phyloP scores from a whole-genome alignment of 1,140 invertebrate species.

The Cylas formicarius region DNA sequence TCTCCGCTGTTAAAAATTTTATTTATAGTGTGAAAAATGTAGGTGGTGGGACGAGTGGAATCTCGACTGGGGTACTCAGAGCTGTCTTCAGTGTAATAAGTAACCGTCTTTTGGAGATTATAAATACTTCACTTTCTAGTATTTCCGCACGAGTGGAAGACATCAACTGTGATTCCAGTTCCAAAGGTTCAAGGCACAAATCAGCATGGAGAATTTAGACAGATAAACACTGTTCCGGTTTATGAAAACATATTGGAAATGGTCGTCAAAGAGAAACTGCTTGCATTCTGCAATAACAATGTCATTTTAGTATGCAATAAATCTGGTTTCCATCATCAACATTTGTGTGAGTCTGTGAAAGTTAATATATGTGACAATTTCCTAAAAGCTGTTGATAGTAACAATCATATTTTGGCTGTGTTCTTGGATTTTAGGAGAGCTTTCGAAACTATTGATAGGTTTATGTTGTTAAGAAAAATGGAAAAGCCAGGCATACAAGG shows the following conservation, averaged over 20 bases:
- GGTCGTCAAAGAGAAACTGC: conserved; percentile 13
- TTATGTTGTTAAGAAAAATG: conserved; percentile 2
- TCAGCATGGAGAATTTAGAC: conserved; percentile 8
- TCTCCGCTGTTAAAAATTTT: too few relatives aligned
- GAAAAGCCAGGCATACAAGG: too few relatives aligned
- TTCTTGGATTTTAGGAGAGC: conserved; percentile 22
- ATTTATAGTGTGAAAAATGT: conserved; percentile 3
- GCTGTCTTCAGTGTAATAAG: neutral
- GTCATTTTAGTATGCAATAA: conserved; percentile 9
- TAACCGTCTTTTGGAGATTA: conserved; percentile 1
- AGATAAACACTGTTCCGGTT: conserved; percentile 10
- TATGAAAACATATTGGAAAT: conserved; percentile 18
- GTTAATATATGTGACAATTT: conserved; percentile 1
- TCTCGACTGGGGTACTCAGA: neutral
- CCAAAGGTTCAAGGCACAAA: conserved; percentile 9
- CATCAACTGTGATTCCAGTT: conserved; percentile 9
- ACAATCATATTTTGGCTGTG: conserved; percentile 9
- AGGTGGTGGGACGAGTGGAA: conserved; percentile 7
- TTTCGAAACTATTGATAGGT: conserved; percentile 17
- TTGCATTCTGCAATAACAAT: conserved; percentile 5
- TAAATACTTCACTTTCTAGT: conserved; percentile 2
- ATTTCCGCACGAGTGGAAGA: conserved; percentile 2
- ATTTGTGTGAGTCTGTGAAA: conserved; percentile 8
- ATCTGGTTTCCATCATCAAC: conserved; percentile 11
- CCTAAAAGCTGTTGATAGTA: neutral